Base-by-base conservation (phyloP, 2,113 vertebrate species). In the Nyctibius bracteatus region DNA sequence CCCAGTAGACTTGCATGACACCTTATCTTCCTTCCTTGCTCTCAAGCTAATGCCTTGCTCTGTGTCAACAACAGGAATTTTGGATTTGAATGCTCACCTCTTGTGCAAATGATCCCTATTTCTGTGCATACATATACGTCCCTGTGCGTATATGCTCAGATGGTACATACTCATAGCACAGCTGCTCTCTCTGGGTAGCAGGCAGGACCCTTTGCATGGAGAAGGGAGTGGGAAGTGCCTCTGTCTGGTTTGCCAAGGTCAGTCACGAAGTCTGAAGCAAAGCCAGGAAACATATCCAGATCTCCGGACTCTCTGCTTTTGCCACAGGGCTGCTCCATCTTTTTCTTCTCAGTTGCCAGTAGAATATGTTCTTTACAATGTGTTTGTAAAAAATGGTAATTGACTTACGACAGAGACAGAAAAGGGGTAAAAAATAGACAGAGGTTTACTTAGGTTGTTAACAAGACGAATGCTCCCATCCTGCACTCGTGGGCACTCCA, bases 131-230 rank as follows among this genome's bases (percentile, higher is more conserved):
- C 11, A 5, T 51, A 33, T 10, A 30, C 0, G 1, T 79, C 66
- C 6, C 0, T 10, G 51, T 58, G 14, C 1, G 1, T 46, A 1
- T 46, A 28, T 54, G 49, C 55, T 59, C 23, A 13, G 46, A 37
- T 0, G 4, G 33, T 27, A 4, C 4, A 1, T 30, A 3, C 4
- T 61, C 0, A 0, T 7, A 39, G 63, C 1, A 3, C 19, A 88
- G 72, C 35, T 3, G 3, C 21, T 27, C 14, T 61, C 31, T 33
- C 39, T 33, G 44, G 14, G n/a, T 62, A 37, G 43, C 71, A 14
- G 23, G 35, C 59, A 75, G 39, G 72, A 86, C 47, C 23, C 63
- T 82, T 65, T 59, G 30, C 51, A 14, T 1, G 3, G 79, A 68
- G 24, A 47, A 83, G 21, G 6, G 16, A 58, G 24, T 44, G 82